Evolutionary conservation across 2,888 invertebrate genomes (phyloP), one percentile per base, ranked within the genome.

Genomic region (Dynastes hyllus): DNA sequence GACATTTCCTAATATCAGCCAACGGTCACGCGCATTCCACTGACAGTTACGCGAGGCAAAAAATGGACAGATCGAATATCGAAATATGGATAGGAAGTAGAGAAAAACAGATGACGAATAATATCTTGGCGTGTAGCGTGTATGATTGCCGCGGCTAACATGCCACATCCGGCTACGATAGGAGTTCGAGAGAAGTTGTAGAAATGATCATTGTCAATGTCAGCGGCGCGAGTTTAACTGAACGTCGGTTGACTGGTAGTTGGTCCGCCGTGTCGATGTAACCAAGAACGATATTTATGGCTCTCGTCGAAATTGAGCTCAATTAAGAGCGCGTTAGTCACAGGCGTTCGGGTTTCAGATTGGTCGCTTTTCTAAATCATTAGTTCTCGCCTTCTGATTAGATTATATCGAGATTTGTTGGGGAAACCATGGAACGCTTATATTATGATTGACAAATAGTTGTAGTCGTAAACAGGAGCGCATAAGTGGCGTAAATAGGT

Each of bases 251-350:
- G 40, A 67, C 22, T 8, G 22, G 22, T 58, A 58, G 55, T 8
- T 58, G 37, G n/a, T 65, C 32, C 65, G 50, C 50, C 6, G 58
- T 29, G 22, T 69, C 51, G 40, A 40, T 45, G 2, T 45, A 11
- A 40, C 58, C 32, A 73, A 40, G 51, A 73, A 55, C 55, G 55
- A 55, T 71, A 71, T 71, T 71, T 71, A 71, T 58, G 58, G 40
- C 51, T 27, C 70, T 53, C 70, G 66, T 70, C 53, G 73, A 73
- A 73, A 73, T 55, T 58, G 73, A 58, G 73, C 58, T 58, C 73
- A 73, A 73, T 73, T 73, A 73, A 73, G 73, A 73, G 40, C 61
- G 40, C 58, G 73, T 73, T 73, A 73, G 73, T 73, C 73, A 73
- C 73, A 73, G 37, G 40, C 73, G 58, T 73, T 61, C 73, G 58